These are phyloP conservation scores for Tiliacea aurago DNA, from an alignment of 2,888 invertebrate species.

Conservation along the genomic window DNA sequence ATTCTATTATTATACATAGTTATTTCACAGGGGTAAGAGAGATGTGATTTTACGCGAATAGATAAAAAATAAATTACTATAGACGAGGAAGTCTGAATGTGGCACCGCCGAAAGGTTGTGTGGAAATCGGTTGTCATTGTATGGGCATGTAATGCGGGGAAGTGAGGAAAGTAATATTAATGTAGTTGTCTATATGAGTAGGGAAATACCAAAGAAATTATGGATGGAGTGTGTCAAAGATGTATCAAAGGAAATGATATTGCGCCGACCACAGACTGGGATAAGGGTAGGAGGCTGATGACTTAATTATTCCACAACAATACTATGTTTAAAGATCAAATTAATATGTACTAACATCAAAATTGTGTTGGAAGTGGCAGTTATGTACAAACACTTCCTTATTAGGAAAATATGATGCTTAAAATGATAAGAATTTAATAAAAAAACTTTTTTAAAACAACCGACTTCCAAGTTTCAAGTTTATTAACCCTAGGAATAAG, in stretches of 20 bases:
- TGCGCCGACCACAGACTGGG: not conserved
- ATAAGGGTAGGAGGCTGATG: not conserved
- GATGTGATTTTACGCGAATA: not conserved
- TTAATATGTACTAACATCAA: not conserved
- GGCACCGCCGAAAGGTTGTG: not conserved
- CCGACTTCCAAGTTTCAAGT: too few species aligned
- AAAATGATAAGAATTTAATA: conserved; percentile 1
- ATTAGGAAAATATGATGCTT: not conserved
- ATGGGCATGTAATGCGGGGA: too few species aligned
- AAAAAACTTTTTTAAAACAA: too few species aligned
- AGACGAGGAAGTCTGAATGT: not conserved
- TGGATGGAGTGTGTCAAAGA: not conserved
- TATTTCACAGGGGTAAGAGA: too few species aligned
- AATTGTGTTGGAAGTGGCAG: not conserved
- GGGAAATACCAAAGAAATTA: not conserved
- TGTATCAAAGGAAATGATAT: too few species aligned
- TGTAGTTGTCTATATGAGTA: too few species aligned
- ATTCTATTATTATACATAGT: too few species aligned
- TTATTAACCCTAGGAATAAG: too few species aligned
- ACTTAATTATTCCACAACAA: not conserved
- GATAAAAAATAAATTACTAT: not conserved
- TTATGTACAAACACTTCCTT: not conserved
- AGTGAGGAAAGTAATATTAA: too few species aligned
- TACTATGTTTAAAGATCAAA: not conserved
- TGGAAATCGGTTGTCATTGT: too few species aligned